These are phyloP conservation scores for Ochropleura plecta DNA, from an alignment of 2,888 invertebrate genomes.

Conservation along the genomic window DNA sequence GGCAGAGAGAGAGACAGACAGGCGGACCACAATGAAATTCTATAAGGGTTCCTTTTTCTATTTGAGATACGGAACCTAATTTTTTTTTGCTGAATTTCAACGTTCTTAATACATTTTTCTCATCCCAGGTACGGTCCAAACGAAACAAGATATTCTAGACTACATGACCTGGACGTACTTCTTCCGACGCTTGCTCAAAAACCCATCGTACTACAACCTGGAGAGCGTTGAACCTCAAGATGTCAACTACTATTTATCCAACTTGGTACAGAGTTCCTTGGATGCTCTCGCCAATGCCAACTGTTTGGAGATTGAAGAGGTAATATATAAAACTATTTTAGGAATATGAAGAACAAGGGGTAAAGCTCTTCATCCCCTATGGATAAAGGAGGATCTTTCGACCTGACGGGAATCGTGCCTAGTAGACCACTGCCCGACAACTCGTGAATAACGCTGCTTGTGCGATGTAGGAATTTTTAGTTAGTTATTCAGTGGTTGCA, in stretches of 20 bases:
- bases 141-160: constrained; percentile 97
- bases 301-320: constrained; percentile 95
- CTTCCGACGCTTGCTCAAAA: constrained; percentile 97
- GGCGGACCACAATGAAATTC: no score
- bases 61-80: no score
- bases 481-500: no score
- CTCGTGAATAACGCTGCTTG: no score
- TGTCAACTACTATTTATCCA: constrained; percentile 94
- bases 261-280: constrained; percentile 95
- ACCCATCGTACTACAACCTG: constrained; percentile 97
- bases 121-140: constrained; percentile 95
- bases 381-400: no score
- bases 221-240: constrained; percentile 93
- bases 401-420: no score
- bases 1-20: no score
- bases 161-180: constrained; percentile 99
- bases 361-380: no score
- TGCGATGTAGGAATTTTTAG: no score
- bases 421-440: no score
- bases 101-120: neutral
- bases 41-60: no score
- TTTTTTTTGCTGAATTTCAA: neutral
- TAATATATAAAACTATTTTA: constrained; percentile 66
- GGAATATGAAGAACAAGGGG: no score
- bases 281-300: constrained; percentile 93